Evolutionary conservation across 2,888 invertebrate genomes (phyloP), one percentile per base, ranked within the genome.

Genomic region (Aromia moschata): DNA sequence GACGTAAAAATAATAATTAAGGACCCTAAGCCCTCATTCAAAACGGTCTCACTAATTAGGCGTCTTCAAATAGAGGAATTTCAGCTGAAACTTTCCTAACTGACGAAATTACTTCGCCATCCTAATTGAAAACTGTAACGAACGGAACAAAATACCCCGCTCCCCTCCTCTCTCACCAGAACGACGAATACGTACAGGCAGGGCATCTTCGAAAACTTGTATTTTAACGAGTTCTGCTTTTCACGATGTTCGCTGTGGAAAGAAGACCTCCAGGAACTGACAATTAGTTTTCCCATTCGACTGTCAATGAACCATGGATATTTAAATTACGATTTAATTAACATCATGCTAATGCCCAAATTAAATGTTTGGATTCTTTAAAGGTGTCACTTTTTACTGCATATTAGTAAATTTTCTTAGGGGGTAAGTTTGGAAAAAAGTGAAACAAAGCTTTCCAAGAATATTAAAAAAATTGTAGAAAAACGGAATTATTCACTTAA

Each of bases 91-190:
- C 59, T 67, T 64, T 56, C 60, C 53, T 53, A 44, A 51, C 58
- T 56, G 60, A 47, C 54, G 46, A 63, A 67, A 69, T 69, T 65
- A 67, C 64, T 59, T 52, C 58, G 45, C 45, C 58, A 53, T 64
- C 63, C 58, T 69, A 69, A 69, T 67, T 69, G 69, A 64, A 69
- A 67, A 66, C 63, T 66, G 69, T 64, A 64, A 67, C 63, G 68
- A 67, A 66, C 58, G 58, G 63, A 67, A 68, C 65, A 63, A 62
- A 67, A n/a, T n/a, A n/a, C n/a, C n/a, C n/a, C n/a, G n/a, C n/a
- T 56, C 53, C 55, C 56, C 62, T 14, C 37, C 25, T 12, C 45
- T 56, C 38, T 41, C 56, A 46, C 56, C 43, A 44, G 58, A 54
- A 58, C 58, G 53, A 62, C 45, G 56, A 56, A 58, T 58, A 56